Evolutionary conservation across 1,140 invertebrate species (phyloP).

Genomic region (Acromyrmex charruanus): DNA sequence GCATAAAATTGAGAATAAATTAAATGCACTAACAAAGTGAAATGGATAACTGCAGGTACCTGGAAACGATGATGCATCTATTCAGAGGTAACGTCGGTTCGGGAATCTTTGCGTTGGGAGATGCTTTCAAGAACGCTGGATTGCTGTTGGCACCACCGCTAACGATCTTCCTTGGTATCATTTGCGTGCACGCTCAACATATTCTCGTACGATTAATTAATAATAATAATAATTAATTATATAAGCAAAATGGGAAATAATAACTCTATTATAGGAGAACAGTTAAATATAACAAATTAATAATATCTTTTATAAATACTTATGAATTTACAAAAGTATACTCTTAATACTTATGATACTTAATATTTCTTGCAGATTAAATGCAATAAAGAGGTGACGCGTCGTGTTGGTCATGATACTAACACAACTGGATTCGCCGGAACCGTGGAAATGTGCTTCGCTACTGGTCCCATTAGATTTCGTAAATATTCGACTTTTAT

Average conservation of each 20-base stretch:
- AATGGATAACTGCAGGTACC: slow-evolving; percentile 87
- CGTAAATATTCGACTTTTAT: slow-evolving; percentile 88
- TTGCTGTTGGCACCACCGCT: slow-evolving; percentile 89
- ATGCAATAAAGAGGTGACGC: slow-evolving; percentile 90
- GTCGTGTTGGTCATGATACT: slow-evolving; percentile 84
- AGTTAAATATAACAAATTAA: background rate
- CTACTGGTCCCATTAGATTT: slow-evolving; percentile 89
- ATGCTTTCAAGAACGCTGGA: slow-evolving; percentile 92
- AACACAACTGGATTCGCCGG: slow-evolving; percentile 91
- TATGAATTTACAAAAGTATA: background rate
- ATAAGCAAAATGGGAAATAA: background rate
- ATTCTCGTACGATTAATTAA: slow-evolving; percentile 87
- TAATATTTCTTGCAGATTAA: slow-evolving; percentile 86
- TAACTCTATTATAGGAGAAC: background rate
- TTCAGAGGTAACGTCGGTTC: slow-evolving; percentile 93
- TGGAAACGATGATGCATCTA: slow-evolving; percentile 91
- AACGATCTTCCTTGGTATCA: slow-evolving; percentile 89
- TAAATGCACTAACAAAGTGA: slow-evolving; percentile 27
- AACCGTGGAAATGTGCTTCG: slow-evolving; percentile 92
- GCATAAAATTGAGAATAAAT: slow-evolving; percentile 10
- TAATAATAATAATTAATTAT: background rate
- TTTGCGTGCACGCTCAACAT: slow-evolving; percentile 92
- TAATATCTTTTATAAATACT: background rate
- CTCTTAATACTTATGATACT: too few relatives aligned
- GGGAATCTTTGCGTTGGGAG: slow-evolving; percentile 92